Base-by-base conservation (phyloP, 2,888 invertebrate genomes). In the Ditylenchus weischeri region DNA sequence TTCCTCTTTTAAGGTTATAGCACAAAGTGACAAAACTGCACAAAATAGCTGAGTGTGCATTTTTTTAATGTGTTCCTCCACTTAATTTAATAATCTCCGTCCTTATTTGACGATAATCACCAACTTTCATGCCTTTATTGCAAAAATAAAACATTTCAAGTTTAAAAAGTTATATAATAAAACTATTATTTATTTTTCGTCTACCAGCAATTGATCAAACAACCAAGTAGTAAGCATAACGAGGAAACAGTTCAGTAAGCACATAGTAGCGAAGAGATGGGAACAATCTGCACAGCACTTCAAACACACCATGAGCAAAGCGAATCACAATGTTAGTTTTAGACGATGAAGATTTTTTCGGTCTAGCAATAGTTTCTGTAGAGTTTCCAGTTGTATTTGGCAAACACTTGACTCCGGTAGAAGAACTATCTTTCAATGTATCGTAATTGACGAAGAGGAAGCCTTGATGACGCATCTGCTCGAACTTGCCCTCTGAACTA, bases 161-260 rank as follows among this genome's bases (percentile, higher is more conserved):
- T 54, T 54, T 15, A 11, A 10, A 54, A 54, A 54, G 18, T 54
- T 54, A 11, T 3, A 23, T 29, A 29, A 23, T 29, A 54, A 54
- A 54, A 15, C 18, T 23, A 54, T 54, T 6, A 54, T 6, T 54
- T 29, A 54, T 54, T 10, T 54, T 54, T n/a, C n/a, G 57, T 21
- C 4, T 59, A 19, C 38, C 1, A 23, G 13, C 3, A 43, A 3
- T 43, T 15, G 1, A 35, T 70, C 51, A 74, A 38, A 74, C 54
- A 29, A 70, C 68, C n/a, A 74, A 58, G 57, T 76, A 76, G 36
- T 68, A 76, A 23, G 76, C 75, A 50, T 74, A 75, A 49, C 69
- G 71, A 10, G 75, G 76, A 49, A 75, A 75, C 18, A 75, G 18
- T 35, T 72, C 57, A 4, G 66, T 62, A 10, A 74, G 57, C 21